Evolutionary conservation across 2,888 invertebrate genomes (phyloP).

Genomic region (Euspilapteryx auroguttella): DNA sequence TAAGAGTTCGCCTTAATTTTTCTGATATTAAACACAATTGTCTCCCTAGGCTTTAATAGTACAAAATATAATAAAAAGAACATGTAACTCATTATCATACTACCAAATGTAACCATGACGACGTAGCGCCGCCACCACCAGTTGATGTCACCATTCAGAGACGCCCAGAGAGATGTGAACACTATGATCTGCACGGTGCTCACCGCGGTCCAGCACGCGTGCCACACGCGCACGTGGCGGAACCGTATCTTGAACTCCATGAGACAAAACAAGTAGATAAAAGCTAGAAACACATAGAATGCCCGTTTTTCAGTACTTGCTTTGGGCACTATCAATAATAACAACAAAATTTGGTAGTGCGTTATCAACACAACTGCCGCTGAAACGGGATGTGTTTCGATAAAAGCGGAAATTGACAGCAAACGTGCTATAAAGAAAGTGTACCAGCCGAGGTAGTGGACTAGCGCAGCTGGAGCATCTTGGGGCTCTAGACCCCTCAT

Average conservation of each 20-base stretch:
- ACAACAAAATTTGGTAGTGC: conserved; percentile 69
- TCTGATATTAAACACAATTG: too few species aligned
- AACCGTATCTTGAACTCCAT: conserved; percentile 81
- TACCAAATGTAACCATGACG: conserved; percentile 63
- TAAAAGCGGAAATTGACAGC: conserved; percentile 69
- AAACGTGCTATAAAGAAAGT: conserved; percentile 72
- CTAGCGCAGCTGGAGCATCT: conserved; percentile 68
- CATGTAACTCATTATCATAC: conserved; percentile 59
- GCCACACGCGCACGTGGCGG: conserved; percentile 70
- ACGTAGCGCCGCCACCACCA: conserved; percentile 74
- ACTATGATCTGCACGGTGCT: conserved; percentile 67
- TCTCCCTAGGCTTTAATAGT: conserved; percentile 65
- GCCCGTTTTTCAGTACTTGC: conserved; percentile 50
- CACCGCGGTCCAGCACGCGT: conserved; percentile 67
- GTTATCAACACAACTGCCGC: conserved; percentile 60
- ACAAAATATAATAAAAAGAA: conserved; percentile 67
- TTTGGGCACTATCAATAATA: conserved; percentile 68
- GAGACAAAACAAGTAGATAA: conserved; percentile 74
- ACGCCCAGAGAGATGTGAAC: conserved; percentile 71
- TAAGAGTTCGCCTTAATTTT: too few species aligned
- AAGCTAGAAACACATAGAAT: conserved; percentile 72
- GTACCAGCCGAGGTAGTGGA: conserved; percentile 78
- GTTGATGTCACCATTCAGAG: conserved; percentile 45
- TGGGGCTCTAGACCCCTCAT: conserved; percentile 73
- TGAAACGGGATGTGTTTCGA: conserved; percentile 65